Base-by-base conservation (phyloP, 2,888 invertebrate genomes). In the Alviniconcha strummeri region DNA sequence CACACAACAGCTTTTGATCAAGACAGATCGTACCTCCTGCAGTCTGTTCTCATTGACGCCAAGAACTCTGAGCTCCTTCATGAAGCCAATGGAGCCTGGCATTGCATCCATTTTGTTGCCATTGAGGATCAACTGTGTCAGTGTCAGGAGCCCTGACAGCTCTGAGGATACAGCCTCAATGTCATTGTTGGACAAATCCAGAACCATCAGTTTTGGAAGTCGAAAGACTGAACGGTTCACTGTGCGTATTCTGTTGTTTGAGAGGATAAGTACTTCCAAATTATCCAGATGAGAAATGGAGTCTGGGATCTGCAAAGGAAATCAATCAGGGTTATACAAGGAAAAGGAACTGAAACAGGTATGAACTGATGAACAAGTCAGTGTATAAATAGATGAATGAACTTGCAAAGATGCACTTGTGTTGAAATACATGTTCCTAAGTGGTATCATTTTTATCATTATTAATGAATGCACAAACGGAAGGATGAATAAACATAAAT, bases 131-230 rank as follows among this genome's bases (percentile, higher is more conserved):
- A 92, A 86, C 76, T 92, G 90, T 15, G 84, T 89, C 67, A 92
- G 85, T 17, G 72, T 64, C 55, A 87, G 85, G 56, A 91, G 86
- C 19, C 88, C 85, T 17, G 88, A 85, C 56, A 92, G 84, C 75
- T 90, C 91, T 5, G 87, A 83, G 1, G 91, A 88, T 17, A 92
- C 83, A 17, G 87, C 88, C 5, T 83, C 84, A n/a, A 93, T 87
- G 67, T 90, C 89, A 84, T 93, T 93, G 57, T 90, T 89, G 11
- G 91, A 91, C 8, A 92, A 78, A 80, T 92, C 91, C 17, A 93
- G 85, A 9, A 90, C 82, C 83, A 89, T 85, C 9, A 86, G 83
- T 11, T 89, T 88, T 15, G 85, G 84, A n/a, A 92, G 84, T 4
- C 86, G 83, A 82, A 89, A 91, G 6, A 91, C 67, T 8, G 86